Evolutionary conservation across 1,140 invertebrate genomes (phyloP), one percentile per base, ranked within the genome.

Genomic region (Camponotus floridanus): DNA sequence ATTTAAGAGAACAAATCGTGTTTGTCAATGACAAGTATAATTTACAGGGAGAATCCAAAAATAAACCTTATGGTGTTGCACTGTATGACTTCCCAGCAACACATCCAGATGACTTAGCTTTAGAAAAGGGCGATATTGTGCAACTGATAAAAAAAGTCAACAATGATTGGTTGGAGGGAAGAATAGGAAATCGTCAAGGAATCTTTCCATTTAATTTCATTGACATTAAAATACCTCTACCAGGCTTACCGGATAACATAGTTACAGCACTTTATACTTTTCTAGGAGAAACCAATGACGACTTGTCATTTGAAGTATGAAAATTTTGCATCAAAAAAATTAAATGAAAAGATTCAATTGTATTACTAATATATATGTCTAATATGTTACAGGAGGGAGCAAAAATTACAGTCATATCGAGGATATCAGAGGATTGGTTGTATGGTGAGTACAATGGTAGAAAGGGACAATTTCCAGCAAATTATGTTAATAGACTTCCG

Each of bases 141-240:
- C 95, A 96, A 83, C 94, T 98, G 81, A 91, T 97, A 68, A 95
- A 96, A 86, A 95, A 96, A 87, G 94, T 98, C 8, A 97, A 98
- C 91, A 95, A 96, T n/a, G 97, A 98, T 85, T 98, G 98, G 98
- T 92, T 97, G 81, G 96, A 96, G 83, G 98, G 98, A 3, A 96
- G 95, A 88, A 91, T 96, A 85, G 95, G 94, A 36, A 95, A 96
- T 91, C 95, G 95, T 45, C 96, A 97, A 92, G 98, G 98, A 67
- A 97, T 98, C 79, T 98, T 98, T 95, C 98, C 98, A 1, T 93
- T 95, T 26, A 98, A 96, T 92, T 98, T 97, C 95, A 96, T 98
- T 62, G 96, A 98, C 84, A 94, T 98, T 62, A 96, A 97, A 92
- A 95, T 98, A 89, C 97, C 98, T 64, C 93, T 98, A 70, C 94